These are phyloP conservation scores for Saccostrea echinata DNA, from an alignment of 1,140 invertebrate species.

Conservation along the genomic window DNA sequence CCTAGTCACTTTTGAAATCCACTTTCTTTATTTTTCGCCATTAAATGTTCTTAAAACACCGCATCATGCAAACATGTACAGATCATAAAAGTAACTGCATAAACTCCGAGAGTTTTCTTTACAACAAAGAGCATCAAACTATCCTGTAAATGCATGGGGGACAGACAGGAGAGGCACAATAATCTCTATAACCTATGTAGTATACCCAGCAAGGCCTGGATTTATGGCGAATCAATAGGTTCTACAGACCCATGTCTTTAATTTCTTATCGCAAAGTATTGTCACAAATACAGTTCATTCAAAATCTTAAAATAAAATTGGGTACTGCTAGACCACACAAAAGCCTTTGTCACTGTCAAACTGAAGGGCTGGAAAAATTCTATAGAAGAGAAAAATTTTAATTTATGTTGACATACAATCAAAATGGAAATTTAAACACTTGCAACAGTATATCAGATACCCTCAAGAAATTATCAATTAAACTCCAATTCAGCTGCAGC, in stretches of 20 bases:
- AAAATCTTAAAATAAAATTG: slow-evolving; percentile 17
- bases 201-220: neutral
- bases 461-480: neutral
- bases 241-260: neutral
- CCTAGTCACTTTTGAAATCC: too few species aligned
- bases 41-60: too few species aligned
- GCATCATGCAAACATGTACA: too few species aligned
- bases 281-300: neutral
- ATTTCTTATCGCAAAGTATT: neutral
- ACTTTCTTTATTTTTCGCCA: too few species aligned
- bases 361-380: neutral
- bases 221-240: slow-evolving; percentile 9
- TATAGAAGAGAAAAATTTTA: slow-evolving; percentile 1
- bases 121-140: too few species aligned
- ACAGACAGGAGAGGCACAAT: neutral
- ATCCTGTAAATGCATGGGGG: neutral
- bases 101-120: too few species aligned
- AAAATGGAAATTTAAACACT: slow-evolving; percentile 26
- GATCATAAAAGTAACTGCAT: too few species aligned
- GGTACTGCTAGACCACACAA: slow-evolving; percentile 22
- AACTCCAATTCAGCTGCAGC: neutral
- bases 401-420: neutral
- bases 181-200: neutral
- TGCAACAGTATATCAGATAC: neutral
- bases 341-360: slow-evolving; percentile 2